phyloP scores from a whole-genome alignment of 2,113 vertebrate genomes.

The Columbina picui region DNA sequence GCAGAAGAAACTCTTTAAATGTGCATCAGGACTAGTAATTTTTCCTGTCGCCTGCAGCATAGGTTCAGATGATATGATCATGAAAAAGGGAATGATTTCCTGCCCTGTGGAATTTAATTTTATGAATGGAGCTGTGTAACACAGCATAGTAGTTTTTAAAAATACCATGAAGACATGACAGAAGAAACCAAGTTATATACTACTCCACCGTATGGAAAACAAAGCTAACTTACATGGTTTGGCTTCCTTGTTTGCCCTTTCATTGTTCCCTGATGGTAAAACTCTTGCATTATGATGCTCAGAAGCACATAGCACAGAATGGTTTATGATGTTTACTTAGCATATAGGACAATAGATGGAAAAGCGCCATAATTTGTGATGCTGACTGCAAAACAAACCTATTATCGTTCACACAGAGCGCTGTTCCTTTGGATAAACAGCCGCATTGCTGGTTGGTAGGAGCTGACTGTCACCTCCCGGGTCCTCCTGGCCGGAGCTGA shows the following conservation, averaged over 20 bases:
- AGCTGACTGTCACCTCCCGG: not conserved
- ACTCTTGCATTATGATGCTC: constrained; percentile 3
- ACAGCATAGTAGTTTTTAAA: not conserved
- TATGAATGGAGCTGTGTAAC: constrained; percentile 47
- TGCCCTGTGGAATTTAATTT: constrained; percentile 5
- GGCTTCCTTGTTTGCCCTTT: constrained; percentile 37
- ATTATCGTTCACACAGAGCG: not conserved
- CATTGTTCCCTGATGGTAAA: constrained; percentile 44
- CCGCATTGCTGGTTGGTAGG: constrained; percentile 4
- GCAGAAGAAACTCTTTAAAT: constrained; percentile 59
- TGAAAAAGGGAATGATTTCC: constrained; percentile 41
- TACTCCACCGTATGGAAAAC: not conserved
- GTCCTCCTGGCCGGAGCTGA: not conserved
- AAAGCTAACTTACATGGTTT: constrained; percentile 15
- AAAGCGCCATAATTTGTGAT: constrained; percentile 48
- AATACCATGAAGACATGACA: not conserved
- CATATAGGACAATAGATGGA: constrained; percentile 67
- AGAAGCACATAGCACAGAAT: constrained; percentile 41
- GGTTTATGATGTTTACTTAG: constrained; percentile 58
- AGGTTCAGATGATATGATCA: not conserved
- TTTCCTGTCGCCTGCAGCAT: constrained; percentile 41
- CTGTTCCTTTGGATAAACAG: constrained; percentile 41
- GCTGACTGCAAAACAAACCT: constrained; percentile 55
- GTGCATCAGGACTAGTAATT: constrained; percentile 43
- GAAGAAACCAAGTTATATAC: not conserved